Percentiles rank a stretch among this genome's conserved stretches.
Evolutionary conservation across 2,888 invertebrate genomes (phyloP).

Genomic region (Chloromyia formosa): DNA sequence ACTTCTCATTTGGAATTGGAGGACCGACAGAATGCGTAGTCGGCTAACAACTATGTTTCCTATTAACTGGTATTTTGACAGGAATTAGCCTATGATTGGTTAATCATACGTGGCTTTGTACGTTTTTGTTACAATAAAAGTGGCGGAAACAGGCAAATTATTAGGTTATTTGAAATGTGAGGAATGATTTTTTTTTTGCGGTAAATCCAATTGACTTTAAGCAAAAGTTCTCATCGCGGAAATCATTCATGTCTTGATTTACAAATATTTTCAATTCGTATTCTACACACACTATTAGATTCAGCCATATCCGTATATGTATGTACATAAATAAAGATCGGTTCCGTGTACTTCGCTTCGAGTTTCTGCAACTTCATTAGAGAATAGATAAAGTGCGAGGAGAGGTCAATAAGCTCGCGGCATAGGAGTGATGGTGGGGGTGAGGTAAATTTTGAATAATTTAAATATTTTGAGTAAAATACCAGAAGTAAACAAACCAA

Average conservation of each 20-base stretch:
- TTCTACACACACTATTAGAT: too few species aligned
- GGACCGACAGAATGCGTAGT: background rate
- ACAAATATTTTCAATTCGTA: too few species aligned
- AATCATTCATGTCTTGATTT: too few species aligned
- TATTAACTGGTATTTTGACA: constrained; percentile 17
- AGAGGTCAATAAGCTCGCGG: too few species aligned
- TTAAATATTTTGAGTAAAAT: too few species aligned
- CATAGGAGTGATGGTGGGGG: background rate
- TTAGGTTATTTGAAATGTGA: background rate
- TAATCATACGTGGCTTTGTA: background rate
- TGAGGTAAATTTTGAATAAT: background rate
- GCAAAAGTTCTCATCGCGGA: too few species aligned
- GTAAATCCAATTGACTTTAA: background rate
- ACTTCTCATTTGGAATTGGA: background rate
- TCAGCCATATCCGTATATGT: too few species aligned
- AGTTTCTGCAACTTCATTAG: too few species aligned
- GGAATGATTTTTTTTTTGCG: background rate
- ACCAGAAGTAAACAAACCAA: too few species aligned
- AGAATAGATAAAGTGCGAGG: too few species aligned
- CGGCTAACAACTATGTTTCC: background rate
- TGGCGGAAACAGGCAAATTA: background rate
- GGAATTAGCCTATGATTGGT: constrained; percentile 11
- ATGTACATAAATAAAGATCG: too few species aligned
- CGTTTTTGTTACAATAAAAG: background rate
- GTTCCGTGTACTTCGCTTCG: too few species aligned